phyloP scores from a whole-genome alignment of 2,888 invertebrate genomes.

The Parelbella ahira region DNA sequence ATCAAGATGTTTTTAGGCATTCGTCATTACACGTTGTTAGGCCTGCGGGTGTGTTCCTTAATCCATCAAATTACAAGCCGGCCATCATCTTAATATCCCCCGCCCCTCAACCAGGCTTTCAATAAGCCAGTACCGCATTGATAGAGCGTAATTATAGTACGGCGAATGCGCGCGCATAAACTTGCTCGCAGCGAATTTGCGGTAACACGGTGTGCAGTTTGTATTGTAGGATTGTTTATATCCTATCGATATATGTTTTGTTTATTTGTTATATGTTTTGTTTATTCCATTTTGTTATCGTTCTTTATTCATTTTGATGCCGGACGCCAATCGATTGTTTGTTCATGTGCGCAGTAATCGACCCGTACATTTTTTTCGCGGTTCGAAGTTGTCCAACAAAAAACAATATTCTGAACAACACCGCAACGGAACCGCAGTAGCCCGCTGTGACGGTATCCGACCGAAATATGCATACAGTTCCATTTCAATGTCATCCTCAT shows the following conservation, averaged over 20 bases:
- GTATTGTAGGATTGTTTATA: conserved; percentile 60
- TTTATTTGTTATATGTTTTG: conserved; percentile 9
- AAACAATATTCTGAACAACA: conserved; percentile 16
- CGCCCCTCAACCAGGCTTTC: conserved; percentile 71
- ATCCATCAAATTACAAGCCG: conserved; percentile 77
- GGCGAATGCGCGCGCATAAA: conserved; percentile 45
- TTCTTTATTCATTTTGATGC: conserved; percentile 13
- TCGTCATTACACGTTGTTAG: conserved; percentile 62
- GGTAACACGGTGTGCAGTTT: conserved; percentile 53
- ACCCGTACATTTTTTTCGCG: conserved; percentile 3
- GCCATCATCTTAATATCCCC: conserved; percentile 75
- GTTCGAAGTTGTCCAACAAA: conserved; percentile 14
- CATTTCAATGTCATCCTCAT: conserved; percentile 53
- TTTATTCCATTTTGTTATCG: conserved; percentile 10
- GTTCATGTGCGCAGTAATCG: conserved; percentile 14
- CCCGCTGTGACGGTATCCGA: conserved; percentile 26
- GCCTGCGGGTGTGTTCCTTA: conserved; percentile 70
- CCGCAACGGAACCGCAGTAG: conserved; percentile 15
- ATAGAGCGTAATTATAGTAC: conserved; percentile 75
- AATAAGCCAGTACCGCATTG: conserved; percentile 76
- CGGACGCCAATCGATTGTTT: conserved; percentile 18
- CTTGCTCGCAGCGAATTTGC: conserved; percentile 61
- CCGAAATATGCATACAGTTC: conserved; percentile 47
- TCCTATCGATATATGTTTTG: conserved; percentile 30
- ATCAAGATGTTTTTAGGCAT: conserved; percentile 58